phyloP scores from a whole-genome alignment of 2,888 invertebrate genomes.

The Lymantria monacha region DNA sequence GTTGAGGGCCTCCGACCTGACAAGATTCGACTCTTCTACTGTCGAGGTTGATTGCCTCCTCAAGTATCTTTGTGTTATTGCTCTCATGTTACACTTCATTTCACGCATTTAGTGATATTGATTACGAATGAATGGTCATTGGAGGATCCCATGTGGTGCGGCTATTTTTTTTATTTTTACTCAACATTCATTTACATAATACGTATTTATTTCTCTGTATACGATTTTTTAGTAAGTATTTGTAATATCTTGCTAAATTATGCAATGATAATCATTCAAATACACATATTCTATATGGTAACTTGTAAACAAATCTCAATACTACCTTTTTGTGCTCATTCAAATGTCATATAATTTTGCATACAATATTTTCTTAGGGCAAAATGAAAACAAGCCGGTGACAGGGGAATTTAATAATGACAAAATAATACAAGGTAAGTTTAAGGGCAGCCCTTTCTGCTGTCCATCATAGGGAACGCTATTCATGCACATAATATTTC shows the following conservation, averaged over 20 bases:
- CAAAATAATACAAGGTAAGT: slow-evolving; percentile 81
- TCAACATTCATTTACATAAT: neutral
- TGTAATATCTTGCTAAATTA: slow-evolving; percentile 20
- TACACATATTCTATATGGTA: slow-evolving; percentile 45
- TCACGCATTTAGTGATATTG: slow-evolving; percentile 60
- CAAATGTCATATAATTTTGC: slow-evolving; percentile 82
- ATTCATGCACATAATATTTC: slow-evolving; percentile 79
- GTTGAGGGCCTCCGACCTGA: slow-evolving; percentile 63
- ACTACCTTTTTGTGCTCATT: slow-evolving; percentile 74
- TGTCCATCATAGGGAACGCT: slow-evolving; percentile 79
- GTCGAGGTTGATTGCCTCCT: slow-evolving; percentile 59
- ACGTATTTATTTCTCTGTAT: neutral
- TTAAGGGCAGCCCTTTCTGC: slow-evolving; percentile 79
- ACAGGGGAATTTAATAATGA: slow-evolving; percentile 82
- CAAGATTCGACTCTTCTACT: slow-evolving; percentile 58
- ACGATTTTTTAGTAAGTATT: neutral
- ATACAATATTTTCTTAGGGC: slow-evolving; percentile 79
- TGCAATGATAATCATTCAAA: slow-evolving; percentile 33
- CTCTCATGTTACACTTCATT: slow-evolving; percentile 68
- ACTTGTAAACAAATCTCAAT: slow-evolving; percentile 63
- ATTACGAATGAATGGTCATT: slow-evolving; percentile 46
- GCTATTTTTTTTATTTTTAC: neutral
- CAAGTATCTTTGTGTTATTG: slow-evolving; percentile 60
- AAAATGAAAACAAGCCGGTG: slow-evolving; percentile 74
- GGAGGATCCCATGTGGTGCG: slow-evolving; percentile 39